Evolutionary conservation across 1,140 invertebrate genomes (phyloP), one percentile per base, ranked within the genome.

Genomic region (Bombus haemorrhoidalis): DNA sequence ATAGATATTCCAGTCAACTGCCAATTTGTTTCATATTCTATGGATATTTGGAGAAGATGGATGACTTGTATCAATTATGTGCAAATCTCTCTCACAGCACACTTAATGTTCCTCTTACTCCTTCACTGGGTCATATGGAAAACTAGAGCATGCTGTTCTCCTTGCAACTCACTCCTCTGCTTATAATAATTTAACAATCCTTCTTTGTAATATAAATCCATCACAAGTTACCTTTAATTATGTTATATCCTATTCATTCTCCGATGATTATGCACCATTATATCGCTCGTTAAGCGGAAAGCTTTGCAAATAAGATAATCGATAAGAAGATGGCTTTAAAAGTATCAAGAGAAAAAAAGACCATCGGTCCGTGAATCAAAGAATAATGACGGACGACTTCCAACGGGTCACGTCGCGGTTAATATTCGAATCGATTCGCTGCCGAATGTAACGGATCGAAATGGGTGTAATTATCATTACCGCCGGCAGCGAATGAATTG

Each of bases 401-500:
- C 10, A 25, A 12, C 37, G n/a, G 9, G 32, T 25, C 12, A 8
- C 3, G 13, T 39, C 73, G 12, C 34, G 62, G 41, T 64, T 66
- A 39, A 83, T 76, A 64, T 53, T 28, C 53, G 62, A 74, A 76
- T 83, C 62, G 32, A 75, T 83, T 78, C 62, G 59, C 66, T 66
- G 22, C 22, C 22, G 4, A 64, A n/a, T 4, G n/a, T 43, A 77
- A 53, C 41, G 47, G 39, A 71, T 76, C 82, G 37, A 71, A 71
- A 69, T n/a, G 39, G 37, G 39, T 15, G 15, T 59, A 68, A 85
- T 72, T 59, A 81, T 57, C 78, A 62, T 78, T 83, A 57, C 22
- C 18, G 12, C 3, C 8, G 59, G 1, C 39, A 22, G 9, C 18
- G 32, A 72, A 34, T 53, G n/a, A 79, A 84, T 79, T 64, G 68